These are phyloP conservation scores for Loxodonta africana DNA, from an alignment of 2,113 vertebrate species.

Conservation along the genomic window DNA sequence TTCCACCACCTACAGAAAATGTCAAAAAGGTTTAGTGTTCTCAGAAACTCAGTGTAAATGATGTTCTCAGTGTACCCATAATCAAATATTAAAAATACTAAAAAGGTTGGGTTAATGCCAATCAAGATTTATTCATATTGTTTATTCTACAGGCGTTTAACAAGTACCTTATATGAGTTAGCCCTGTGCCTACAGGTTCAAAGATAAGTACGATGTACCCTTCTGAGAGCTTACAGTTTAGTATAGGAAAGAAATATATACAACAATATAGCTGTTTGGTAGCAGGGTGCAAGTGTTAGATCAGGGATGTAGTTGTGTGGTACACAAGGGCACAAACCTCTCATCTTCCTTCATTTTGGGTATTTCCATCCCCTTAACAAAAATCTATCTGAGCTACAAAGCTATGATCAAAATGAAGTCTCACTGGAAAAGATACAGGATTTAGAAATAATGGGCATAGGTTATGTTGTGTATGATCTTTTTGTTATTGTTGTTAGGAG, in stretches of 20 bases:
- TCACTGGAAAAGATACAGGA: slow-evolving; percentile 5
- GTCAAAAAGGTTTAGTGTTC: neutral
- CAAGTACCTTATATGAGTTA: neutral
- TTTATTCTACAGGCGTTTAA: neutral
- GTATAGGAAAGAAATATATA: neutral
- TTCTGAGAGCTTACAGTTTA: neutral
- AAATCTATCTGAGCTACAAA: neutral
- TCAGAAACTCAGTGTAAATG: slow-evolving; percentile 24
- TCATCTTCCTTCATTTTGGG: neutral
- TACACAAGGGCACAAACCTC: neutral
- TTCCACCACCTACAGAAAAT: neutral
- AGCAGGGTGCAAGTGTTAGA: neutral
- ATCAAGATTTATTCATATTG: neutral
- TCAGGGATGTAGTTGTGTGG: neutral
- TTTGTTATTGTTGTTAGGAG: neutral
- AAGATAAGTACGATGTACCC: neutral
- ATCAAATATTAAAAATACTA: neutral
- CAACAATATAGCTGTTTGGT: neutral
- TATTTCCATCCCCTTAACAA: slow-evolving; percentile 14
- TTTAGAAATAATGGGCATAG: neutral
- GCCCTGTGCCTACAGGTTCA: neutral
- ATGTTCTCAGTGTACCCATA: neutral
- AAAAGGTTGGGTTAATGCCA: slow-evolving; percentile 11
- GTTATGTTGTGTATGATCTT: neutral
- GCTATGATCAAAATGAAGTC: neutral